Evolutionary conservation across 2,888 invertebrate genomes (phyloP), one percentile per base, ranked within the genome.

Genomic region (Unio delphinus): DNA sequence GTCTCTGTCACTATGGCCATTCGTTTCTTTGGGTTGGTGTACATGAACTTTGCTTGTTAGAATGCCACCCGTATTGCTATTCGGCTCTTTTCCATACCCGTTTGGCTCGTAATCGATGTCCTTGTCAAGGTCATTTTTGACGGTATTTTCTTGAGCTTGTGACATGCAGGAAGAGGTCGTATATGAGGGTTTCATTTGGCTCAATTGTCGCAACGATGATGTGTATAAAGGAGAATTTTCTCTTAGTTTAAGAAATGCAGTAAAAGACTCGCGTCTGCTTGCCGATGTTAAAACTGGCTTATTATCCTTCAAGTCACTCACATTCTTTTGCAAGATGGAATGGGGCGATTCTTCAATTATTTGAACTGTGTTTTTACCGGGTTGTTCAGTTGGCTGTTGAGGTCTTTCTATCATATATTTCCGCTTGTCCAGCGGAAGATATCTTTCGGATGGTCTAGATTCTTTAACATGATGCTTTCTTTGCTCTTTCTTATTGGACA

Each of bases 381-480:
- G 30, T 54, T 58, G 17, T 58, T 28, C 34, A 34, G 59, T n/a
- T 58, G 15, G 17, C 34, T 68, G 65, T 28, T 56, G 30, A 28
- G 26, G 45, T 69, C 64, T 69, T 58, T 73, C 72, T 20, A 77
- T 77, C 45, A 77, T 67, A 57, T 77, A 77, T 77, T 77, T 77
- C 58, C 77, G 73, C 62, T 77, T 77, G 64, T 77, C 77, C 8
- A 77, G 64, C 6, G 77, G 77, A 23, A 70, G 58, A 64, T 68
- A 45, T 11, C 69, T 61, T 71, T 54, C 23, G 64, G 34, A 55
- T 34, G 64, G 20, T 61, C 55, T 11, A 45, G 57, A 26, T 61
- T 23, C 55, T 11, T 65, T n/a, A 62, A 66, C 57, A 66, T 66
- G 58, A 62, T 63, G 28, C 7, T 63, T 63, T 63, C 60, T 18